Percentiles rank a stretch among this genome's conserved stretches.
Evolutionary conservation across 2,888 invertebrate species (phyloP).

Genomic region (Plutella xylostella): DNA sequence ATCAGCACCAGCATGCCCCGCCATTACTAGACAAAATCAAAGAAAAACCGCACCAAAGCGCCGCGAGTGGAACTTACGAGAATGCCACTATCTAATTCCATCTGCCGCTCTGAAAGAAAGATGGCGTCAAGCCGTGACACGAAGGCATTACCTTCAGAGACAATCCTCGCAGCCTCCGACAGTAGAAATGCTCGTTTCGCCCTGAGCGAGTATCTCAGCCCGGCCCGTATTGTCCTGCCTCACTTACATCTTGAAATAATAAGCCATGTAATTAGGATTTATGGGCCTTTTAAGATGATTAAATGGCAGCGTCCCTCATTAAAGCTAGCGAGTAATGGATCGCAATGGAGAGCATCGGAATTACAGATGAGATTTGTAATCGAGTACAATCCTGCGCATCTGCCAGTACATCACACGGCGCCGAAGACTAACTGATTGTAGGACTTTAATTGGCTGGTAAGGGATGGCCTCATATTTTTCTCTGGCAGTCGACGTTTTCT

Average conservation of each 20-base stretch:
- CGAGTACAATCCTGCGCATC: slow-evolving; percentile 18
- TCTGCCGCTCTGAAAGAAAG: slow-evolving; percentile 1
- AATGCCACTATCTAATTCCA: slow-evolving; percentile 1
- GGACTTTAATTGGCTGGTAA: slow-evolving; percentile 13
- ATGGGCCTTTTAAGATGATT: slow-evolving; percentile 55
- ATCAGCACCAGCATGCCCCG: too few species aligned
- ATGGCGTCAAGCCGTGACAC: not conserved
- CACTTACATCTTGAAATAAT: slow-evolving; percentile 52
- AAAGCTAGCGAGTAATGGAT: slow-evolving; percentile 35
- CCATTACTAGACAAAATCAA: too few species aligned
- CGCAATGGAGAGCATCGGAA: slow-evolving; percentile 28
- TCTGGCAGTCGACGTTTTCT: not conserved
- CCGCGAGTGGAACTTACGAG: too few species aligned
- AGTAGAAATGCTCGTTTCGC: slow-evolving; percentile 7
- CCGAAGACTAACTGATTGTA: slow-evolving; percentile 3
- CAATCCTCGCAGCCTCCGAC: slow-evolving; percentile 4
- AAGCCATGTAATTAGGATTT: slow-evolving; percentile 62
- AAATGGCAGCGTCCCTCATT: slow-evolving; percentile 42
- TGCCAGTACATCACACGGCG: slow-evolving; percentile 4
- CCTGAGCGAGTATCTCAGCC: slow-evolving; percentile 31
- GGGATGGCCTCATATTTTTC: slow-evolving; percentile 1
- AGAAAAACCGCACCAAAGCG: too few species aligned
- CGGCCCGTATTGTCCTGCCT: slow-evolving; percentile 44
- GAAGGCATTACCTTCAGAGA: slow-evolving; percentile 6
- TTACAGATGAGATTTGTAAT: slow-evolving; percentile 36